Evolutionary conservation across 2,797 vertebrate species (phyloP).

Genomic region (Zonotrichia albicollis): DNA sequence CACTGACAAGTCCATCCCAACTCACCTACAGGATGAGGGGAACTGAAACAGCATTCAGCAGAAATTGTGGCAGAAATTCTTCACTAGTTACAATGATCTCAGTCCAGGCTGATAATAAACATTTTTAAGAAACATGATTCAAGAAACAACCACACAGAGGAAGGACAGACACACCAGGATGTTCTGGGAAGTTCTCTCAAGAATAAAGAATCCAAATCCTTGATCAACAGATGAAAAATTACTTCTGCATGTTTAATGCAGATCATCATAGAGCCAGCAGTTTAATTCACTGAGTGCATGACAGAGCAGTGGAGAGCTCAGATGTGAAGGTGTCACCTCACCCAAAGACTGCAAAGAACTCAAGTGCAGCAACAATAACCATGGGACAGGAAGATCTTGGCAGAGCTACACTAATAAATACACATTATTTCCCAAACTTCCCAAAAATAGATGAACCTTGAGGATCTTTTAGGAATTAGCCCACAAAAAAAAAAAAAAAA

Average conservation of each 20-base stretch:
- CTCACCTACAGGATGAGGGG: not conserved
- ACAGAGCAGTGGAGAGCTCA: not conserved
- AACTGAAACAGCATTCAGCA: not conserved
- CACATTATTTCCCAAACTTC: not conserved
- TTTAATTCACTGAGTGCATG: not conserved
- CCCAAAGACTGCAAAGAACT: not conserved
- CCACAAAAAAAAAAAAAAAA: not conserved
- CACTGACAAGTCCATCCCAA: not conserved
- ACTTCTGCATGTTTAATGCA: not conserved
- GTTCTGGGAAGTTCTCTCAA: not conserved
- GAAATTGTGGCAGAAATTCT: not conserved
- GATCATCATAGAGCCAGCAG: not conserved
- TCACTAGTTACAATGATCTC: not conserved
- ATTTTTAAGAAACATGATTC: not conserved
- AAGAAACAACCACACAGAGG: not conserved
- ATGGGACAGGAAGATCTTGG: not conserved
- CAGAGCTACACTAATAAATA: not conserved
- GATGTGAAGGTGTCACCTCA: not conserved
- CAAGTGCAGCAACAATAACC: not conserved
- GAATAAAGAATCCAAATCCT: not conserved
- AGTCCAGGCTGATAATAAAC: not conserved
- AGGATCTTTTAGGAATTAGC: not conserved
- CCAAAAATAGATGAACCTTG: accelerated
- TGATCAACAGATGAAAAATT: not conserved
- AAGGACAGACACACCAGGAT: not conserved